Conservation (phyloP, 1,140 invertebrate genomes). For the Lucilia sericata region DNA sequence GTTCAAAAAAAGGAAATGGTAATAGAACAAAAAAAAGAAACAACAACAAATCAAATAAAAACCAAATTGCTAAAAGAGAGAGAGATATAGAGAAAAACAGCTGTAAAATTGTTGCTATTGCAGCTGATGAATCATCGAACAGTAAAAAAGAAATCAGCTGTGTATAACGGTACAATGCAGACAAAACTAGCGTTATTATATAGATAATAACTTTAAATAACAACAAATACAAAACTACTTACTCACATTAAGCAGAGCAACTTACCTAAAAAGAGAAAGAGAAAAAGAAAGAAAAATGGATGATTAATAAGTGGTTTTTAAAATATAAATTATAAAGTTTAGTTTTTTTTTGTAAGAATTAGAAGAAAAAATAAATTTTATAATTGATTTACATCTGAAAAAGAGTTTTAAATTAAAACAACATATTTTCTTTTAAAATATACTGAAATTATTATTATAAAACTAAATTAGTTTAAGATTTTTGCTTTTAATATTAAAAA, state of each 20-base stretch:
- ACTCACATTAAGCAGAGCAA: conserved; percentile 6
- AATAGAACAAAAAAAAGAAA: conserved; percentile 2
- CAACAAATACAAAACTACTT: background rate
- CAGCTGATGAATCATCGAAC: conserved; percentile 31
- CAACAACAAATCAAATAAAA: background rate
- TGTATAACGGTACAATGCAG: conserved; percentile 41
- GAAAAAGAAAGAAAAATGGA: conserved; percentile 16
- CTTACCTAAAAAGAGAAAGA: conserved; percentile 43
- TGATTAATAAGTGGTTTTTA: conserved; percentile 18
- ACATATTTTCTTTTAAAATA: too few relatives aligned
- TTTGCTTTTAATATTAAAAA: too few relatives aligned
- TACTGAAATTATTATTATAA: too few relatives aligned
- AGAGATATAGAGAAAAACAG: background rate
- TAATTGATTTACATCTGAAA: background rate
- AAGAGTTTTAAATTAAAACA: too few relatives aligned
- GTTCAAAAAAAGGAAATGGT: background rate
- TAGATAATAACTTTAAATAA: background rate
- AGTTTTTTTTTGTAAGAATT: background rate
- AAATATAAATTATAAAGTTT: background rate
- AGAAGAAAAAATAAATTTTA: background rate
- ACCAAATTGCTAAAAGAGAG: background rate
- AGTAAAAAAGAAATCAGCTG: conserved; percentile 19
- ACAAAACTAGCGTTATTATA: background rate
- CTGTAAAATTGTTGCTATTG: conserved; percentile 37
- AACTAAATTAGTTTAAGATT: too few relatives aligned